Percentiles rank a stretch among this genome's conserved stretches.
These are phyloP conservation scores for Colossoma macropomum DNA, from an alignment of 2,113 vertebrate genomes.

Conservation along the genomic window DNA sequence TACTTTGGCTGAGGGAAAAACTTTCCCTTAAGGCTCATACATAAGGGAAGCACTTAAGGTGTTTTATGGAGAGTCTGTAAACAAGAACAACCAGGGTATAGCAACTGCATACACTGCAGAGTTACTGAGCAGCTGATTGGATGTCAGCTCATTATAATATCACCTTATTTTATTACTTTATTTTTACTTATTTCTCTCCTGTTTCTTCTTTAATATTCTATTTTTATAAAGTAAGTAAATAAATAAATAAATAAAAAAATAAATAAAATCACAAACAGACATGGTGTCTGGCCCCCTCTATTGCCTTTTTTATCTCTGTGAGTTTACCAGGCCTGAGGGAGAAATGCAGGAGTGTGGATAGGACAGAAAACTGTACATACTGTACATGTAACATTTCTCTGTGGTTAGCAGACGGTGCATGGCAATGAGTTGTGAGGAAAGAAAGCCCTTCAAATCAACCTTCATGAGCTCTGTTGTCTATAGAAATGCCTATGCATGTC, in stretches of 20 bases:
- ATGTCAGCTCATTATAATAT: neutral
- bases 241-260: no score
- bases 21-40: no score
- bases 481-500: conserved; percentile 5
- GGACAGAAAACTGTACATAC: neutral
- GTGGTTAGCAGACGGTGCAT: neutral
- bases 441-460: neutral
- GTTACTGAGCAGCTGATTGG: neutral
- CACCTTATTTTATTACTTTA: neutral
- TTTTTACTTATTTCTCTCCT: neutral
- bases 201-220: no score
- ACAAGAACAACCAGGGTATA: no score
- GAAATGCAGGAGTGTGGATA: neutral
- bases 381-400: neutral
- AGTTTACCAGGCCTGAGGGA: neutral
- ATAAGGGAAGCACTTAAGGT: no score
- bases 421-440: neutral
- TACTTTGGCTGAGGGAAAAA: no score
- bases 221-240: no score
- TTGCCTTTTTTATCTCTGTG: neutral
- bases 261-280: neutral
- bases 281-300: neutral
- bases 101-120: neutral
- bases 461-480: neutral
- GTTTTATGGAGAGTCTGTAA: neutral